Evolutionary conservation across 2,888 invertebrate species (phyloP), one percentile per base, ranked within the genome.

Genomic region (Stenichneumon culpator): DNA sequence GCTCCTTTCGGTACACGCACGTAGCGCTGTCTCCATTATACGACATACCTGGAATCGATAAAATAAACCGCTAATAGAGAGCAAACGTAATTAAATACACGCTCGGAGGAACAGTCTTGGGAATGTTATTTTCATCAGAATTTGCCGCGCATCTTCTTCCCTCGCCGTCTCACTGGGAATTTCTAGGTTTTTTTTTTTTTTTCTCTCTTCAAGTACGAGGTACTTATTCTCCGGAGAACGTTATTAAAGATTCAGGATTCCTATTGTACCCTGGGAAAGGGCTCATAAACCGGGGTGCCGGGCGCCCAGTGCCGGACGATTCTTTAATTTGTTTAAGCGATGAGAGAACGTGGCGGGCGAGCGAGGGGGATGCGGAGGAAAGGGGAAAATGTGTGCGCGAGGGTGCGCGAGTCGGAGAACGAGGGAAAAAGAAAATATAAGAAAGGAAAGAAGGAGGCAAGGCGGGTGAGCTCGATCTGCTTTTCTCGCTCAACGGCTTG

Each of bases 301-400:
- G 44, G 79, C 83, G 83, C 83, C 70, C 83, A 52, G 86, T 89
- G 88, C 87, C 88, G 88, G 90, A 90, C 91, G 91, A 92, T 92
- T 92, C 93, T 92, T 92, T 93, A 93, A 93, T 93, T 93, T 93
- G 93, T 93, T 93, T 92, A 92, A 93, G 92, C 91, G 92, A 91
- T 87, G 88, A 88, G 90, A 86, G 63, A 77, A 79, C 68, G 82
- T 65, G 63, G 60, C 70, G 82, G 70, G 47, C 36, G 80, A 81
- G 74, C n/a, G 25, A 28, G 11, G 60, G 19, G 36, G n/a, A 1
- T 0, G 19, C 11, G 11, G 57, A 39, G 39, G 16, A 25, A 73
- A 22, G n/a, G 44, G 28, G 22, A 44, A 22, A 70, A 65, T 60
- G n/a, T 28, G 19, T 47, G 3, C 6, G 32, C 6, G n/a, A 57